These are phyloP conservation scores for Myotis daubentonii DNA, from an alignment of 2,797 vertebrate species.

Conservation along the genomic window DNA sequence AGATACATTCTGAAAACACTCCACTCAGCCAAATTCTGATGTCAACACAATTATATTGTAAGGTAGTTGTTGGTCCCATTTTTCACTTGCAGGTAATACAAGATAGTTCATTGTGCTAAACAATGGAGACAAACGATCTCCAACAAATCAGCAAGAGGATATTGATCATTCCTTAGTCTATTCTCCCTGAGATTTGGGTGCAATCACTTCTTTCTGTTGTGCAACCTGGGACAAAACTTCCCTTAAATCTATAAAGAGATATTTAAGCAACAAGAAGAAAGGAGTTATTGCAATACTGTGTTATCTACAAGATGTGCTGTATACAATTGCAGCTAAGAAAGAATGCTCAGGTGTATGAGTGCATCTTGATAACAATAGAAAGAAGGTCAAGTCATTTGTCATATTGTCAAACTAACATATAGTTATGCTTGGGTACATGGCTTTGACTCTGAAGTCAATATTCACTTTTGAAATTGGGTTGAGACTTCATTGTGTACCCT, in stretches of 20 bases:
- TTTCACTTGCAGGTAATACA: not conserved
- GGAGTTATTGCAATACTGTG: not conserved
- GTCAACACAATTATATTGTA: not conserved
- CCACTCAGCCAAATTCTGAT: not conserved
- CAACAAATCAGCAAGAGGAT: not conserved
- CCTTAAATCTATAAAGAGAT: not conserved
- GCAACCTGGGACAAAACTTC: not conserved
- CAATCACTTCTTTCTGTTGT: not conserved
- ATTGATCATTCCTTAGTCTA: not conserved
- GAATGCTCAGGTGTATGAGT: not conserved
- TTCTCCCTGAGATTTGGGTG: not conserved
- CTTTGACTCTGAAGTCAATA: not conserved
- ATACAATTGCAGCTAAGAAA: not conserved
- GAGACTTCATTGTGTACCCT: not conserved
- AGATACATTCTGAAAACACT: not conserved
- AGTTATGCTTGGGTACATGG: not conserved
- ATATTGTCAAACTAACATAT: not conserved
- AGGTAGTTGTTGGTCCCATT: not conserved
- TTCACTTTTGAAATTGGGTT: not conserved
- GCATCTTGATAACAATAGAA: not conserved
- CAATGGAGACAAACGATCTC: not conserved
- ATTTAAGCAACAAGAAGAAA: constrained; percentile 28
- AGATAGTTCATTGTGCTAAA: not conserved
- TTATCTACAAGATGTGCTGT: not conserved
- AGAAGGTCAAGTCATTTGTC: not conserved